Conservation (phyloP, 1,140 invertebrate species). For the Listronotus oregonensis region DNA sequence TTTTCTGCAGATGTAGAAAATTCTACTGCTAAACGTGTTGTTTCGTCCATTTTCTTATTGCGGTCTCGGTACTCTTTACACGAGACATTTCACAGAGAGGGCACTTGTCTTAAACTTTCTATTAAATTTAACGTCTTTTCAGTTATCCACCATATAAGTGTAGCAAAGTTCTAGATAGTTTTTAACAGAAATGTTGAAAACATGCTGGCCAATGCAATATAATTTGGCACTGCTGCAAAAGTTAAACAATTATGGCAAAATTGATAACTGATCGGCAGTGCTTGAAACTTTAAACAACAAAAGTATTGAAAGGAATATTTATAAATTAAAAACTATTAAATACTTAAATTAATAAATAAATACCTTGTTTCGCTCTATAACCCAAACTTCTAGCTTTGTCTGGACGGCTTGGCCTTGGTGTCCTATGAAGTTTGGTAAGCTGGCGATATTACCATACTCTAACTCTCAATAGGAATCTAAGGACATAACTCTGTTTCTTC, state of each 20-base stretch:
- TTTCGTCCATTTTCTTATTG: too few species aligned
- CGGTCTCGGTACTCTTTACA: too few species aligned
- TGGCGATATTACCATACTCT: slow-evolving; percentile 99
- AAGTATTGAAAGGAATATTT: too few species aligned
- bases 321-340: too few species aligned
- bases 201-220: slow-evolving; percentile 14
- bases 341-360: too few species aligned
- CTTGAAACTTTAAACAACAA: too few species aligned
- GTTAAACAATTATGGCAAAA: slow-evolving; percentile 53
- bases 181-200: slow-evolving; percentile 17
- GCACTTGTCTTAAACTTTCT: too few species aligned
- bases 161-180: slow-evolving; percentile 12
- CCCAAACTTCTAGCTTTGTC: slow-evolving; percentile 97
- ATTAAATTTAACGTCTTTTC: too few species aligned
- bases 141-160: too few species aligned
- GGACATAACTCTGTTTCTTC: slow-evolving; percentile 98
- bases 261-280: slow-evolving; percentile 16
- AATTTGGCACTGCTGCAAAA: slow-evolving; percentile 20
- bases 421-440: slow-evolving; percentile 91
- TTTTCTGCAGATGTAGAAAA: too few species aligned
- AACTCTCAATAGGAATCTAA: slow-evolving; percentile 90
- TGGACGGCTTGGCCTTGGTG: slow-evolving; percentile 93
- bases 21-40: too few species aligned
- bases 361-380: slow-evolving; percentile 97
- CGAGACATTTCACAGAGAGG: too few species aligned